These are phyloP conservation scores for Wasmannia auropunctata DNA, from an alignment of 1,140 invertebrate species.

Conservation along the genomic window DNA sequence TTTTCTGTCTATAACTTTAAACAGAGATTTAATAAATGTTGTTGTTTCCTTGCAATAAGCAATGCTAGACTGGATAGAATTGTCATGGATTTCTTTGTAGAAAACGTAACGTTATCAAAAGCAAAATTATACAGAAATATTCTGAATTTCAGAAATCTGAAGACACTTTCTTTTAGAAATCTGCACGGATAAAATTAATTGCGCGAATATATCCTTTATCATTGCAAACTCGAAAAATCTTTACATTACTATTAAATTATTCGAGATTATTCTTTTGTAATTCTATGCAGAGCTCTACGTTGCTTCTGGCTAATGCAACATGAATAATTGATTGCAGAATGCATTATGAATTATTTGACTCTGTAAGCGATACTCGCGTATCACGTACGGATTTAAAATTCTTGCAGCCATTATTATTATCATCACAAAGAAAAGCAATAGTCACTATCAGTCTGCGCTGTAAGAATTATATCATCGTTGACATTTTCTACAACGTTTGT, in stretches of 20 bases:
- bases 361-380: background rate
- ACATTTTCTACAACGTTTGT: background rate
- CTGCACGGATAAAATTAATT: background rate
- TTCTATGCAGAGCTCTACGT: background rate
- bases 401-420: constrained; percentile 2
- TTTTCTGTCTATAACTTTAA: background rate
- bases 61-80: background rate
- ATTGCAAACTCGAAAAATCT: background rate
- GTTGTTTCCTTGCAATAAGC: background rate
- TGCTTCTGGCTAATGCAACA: background rate
- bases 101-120: background rate
- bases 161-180: background rate
- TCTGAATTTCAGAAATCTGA: background rate
- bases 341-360: constrained; percentile 16
- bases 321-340: background rate
- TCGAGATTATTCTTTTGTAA: background rate
- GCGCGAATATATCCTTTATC: background rate
- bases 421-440: background rate
- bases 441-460: background rate
- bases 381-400: constrained; percentile 5
- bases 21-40: background rate
- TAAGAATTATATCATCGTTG: background rate
- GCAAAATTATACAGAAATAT: background rate
- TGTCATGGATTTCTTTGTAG: background rate
- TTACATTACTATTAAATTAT: background rate